Base-by-base conservation (phyloP, 2,888 invertebrate genomes). In the Limnephilus rhombicus region DNA sequence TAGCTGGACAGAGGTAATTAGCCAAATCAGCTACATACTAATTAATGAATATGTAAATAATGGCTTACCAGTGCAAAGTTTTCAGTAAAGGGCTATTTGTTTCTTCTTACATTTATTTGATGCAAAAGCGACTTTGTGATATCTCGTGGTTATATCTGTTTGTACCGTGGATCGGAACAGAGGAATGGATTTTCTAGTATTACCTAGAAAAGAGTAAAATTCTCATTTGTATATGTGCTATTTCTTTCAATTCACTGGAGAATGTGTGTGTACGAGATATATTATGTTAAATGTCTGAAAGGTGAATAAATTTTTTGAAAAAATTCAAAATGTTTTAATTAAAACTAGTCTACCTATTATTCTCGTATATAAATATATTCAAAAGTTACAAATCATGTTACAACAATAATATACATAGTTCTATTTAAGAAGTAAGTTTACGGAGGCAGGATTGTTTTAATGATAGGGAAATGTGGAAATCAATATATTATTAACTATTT, bases 401-500 rank as follows among this genome's bases (percentile, higher is more conserved):
- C 31, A 90, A 53, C 80, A 83, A 85, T 90, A 31, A 34, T 82
- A 89, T n/a, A 86, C 29, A n/a, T 86, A 34, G 3, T 24, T 37
- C 18, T 68, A 68, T 68, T 68, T 68, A 68, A n/a, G 24, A 24
- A 68, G 24, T 68, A 68, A 68, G 18, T 68, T 68, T 68, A 68
- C 11, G 83, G 12, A 92, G 37, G 68, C 45, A 45, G 85, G 89
- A 45, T 91, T 86, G 31, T 90, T 90, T 85, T 83, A 53, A 86
- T n/a, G 53, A n/a, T 34, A 80, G 92, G 92, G 90, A 92, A 92
- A 85, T 92, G 92, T 92, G 90, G 85, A 49, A 45, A 31, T 90
- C 45, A 83, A 81, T 82, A 92, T 81, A 82, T 90, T 80, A 53
- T 90, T 80, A 53, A 87, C 86, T 96, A 96, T 96, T 96, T 96